Base-by-base conservation (phyloP, 2,797 vertebrate species). In the Nyctibius grandis region DNA sequence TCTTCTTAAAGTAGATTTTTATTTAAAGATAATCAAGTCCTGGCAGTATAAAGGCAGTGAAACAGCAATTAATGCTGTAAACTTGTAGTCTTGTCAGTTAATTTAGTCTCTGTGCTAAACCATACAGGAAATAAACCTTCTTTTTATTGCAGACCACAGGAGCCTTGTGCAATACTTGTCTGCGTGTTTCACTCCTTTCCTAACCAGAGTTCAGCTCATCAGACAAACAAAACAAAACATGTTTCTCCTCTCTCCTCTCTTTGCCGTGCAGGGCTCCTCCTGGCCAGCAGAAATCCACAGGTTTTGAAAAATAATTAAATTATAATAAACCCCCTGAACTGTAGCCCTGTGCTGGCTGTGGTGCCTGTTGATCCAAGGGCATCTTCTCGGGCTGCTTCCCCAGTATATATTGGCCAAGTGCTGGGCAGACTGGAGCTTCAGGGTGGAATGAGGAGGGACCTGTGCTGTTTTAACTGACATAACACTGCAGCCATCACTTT, bases 21-120 rank as follows among this genome's bases (percentile, higher is more conserved):
- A 86, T 94, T 93, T 90, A 63, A 95, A 93, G 50, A 25, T 63
- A 45, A 45, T 74, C 77, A 93, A 78, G 44, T 38, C 47, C 56
- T 91, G 51, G 40, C 56, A 87, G 57, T 74, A 64, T 70, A 85
- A 83, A 95, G 33, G 48, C 82, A 84, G 50, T 82, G 80, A 93
- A 94, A 72, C 40, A 90, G 26, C 83, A 88, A 93, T 90, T 94
- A 79, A 56, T 90, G 74, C 74, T 76, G 54, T 88, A 90, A 95
- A 93, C 61, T 65, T 96, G 76, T 78, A 81, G 69, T 76, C 53
- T 69, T 78, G 79, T 63, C 0, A 3, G 92, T 83, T 92, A 80
- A 94, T 92, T 85, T 80, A 64, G 75, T n/a, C 47, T 57, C 83
- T 69, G 76, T 47, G 61, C 82, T 93, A 89, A 91, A 78, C 44